phyloP scores from a whole-genome alignment of 2,888 invertebrate genomes.

The Trissolcus brochymenae region DNA sequence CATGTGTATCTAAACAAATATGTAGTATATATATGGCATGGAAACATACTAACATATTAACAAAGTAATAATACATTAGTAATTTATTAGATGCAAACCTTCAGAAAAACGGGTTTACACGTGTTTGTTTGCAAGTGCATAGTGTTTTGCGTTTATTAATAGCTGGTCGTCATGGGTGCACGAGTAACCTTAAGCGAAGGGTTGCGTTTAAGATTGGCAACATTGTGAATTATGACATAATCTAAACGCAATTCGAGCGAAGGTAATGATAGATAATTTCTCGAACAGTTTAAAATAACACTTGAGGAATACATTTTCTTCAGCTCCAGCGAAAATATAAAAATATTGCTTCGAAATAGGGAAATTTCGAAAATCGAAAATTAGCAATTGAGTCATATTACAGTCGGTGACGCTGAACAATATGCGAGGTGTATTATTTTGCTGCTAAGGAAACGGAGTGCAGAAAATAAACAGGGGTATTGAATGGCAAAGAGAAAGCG shows the following conservation, averaged over 20 bases:
- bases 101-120: slow-evolving; percentile 2
- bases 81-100: neutral
- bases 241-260: slow-evolving; percentile 9
- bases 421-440: slow-evolving; percentile 46
- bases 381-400: slow-evolving; percentile 47
- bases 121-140: slow-evolving; percentile 14
- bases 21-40: too few species aligned
- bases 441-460: slow-evolving; percentile 42
- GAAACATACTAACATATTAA: too few species aligned
- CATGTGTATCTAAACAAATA: too few species aligned
- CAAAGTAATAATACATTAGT: too few species aligned
- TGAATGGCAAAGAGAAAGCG: slow-evolving; percentile 53
- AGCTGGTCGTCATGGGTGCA: slow-evolving; percentile 34
- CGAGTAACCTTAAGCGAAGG: slow-evolving; percentile 37
- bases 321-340: slow-evolving; percentile 8
- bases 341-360: slow-evolving; percentile 37
- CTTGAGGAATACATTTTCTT: neutral
- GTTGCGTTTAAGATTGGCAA: slow-evolving; percentile 40
- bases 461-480: slow-evolving; percentile 52
- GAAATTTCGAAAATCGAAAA: slow-evolving; percentile 11
- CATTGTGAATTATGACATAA: slow-evolving; percentile 34
- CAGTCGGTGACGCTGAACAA: slow-evolving; percentile 48
- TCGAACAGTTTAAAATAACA: slow-evolving; percentile 4
- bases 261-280: slow-evolving; percentile 24
- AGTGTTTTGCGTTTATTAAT: slow-evolving; percentile 38